A percentile compares a stretch with the other conserved stretches of the same genome.
Conservation (phyloP, 2,888 invertebrate species). For the Synanthedon tipuliformis region DNA sequence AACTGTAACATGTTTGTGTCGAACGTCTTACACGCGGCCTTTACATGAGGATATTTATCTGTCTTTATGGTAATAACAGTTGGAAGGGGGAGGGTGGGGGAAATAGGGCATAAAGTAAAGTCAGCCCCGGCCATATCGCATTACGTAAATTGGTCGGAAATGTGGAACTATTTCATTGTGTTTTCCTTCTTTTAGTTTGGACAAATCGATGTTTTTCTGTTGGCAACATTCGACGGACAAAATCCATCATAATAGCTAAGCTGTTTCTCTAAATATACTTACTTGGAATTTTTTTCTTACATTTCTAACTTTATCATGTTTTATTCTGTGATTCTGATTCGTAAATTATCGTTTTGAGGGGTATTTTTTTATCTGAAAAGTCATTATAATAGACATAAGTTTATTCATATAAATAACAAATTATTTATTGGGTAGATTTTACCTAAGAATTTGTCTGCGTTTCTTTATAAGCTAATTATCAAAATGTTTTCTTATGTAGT, state of each 20-base stretch:
- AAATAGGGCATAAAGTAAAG: constrained; percentile 13
- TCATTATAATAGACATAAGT: too few species aligned
- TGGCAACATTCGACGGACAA: not conserved
- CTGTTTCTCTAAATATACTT: not conserved
- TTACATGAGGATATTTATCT: constrained; percentile 39
- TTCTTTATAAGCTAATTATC: too few species aligned
- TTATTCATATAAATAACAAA: too few species aligned
- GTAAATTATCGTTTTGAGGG: too few species aligned
- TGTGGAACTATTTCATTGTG: constrained; percentile 39
- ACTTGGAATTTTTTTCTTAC: not conserved
- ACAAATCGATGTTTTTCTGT: constrained; percentile 4
- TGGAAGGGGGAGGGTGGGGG: constrained; percentile 8
- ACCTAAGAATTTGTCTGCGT: too few species aligned
- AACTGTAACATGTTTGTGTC: not conserved
- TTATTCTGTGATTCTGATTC: too few species aligned
- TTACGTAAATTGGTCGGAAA: constrained; percentile 57
- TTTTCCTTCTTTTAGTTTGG: constrained; percentile 16
- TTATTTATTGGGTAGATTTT: too few species aligned
- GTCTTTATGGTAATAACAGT: constrained; percentile 40
- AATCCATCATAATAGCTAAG: not conserved
- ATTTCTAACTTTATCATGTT: not conserved
- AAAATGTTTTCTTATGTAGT: too few species aligned
- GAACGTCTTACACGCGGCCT: too few species aligned
- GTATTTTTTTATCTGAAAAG: too few species aligned
- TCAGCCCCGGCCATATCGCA: constrained; percentile 35